These are phyloP conservation scores for Emydocephalus ijimae DNA, from an alignment of 2,113 vertebrate genomes.

Conservation along the genomic window DNA sequence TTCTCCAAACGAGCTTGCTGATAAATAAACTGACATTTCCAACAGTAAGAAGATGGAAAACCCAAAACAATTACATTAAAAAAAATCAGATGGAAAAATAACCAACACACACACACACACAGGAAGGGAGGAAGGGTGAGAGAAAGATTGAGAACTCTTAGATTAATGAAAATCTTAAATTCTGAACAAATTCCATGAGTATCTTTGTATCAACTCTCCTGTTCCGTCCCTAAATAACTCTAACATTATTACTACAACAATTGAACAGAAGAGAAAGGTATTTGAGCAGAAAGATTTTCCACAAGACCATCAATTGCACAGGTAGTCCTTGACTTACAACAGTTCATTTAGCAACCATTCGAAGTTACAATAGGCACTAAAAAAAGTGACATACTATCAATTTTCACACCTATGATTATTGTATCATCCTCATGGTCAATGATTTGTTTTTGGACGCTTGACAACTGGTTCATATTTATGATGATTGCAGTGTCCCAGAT, in stretches of 20 bases:
- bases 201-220: background rate
- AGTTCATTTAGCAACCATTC: background rate
- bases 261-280: background rate
- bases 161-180: background rate
- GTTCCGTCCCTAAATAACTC: background rate
- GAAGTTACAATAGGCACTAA: background rate
- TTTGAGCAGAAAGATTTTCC: background rate
- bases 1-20: slow-evolving; percentile 50
- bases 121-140: background rate
- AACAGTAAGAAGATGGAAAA: slow-evolving; percentile 55
- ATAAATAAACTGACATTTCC: slow-evolving; percentile 55
- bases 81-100: slow-evolving; percentile 6
- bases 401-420: background rate
- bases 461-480: background rate
- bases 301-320: background rate
- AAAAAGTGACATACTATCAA: background rate
- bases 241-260: background rate
- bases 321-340: background rate
- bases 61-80: slow-evolving; percentile 53
- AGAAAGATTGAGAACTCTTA: background rate
- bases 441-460: background rate
- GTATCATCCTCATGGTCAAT: background rate
- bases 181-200: background rate
- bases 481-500: background rate
- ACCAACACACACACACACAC: background rate